Evolutionary conservation across 2,113 vertebrate genomes (phyloP).

Genomic region (Sialia sialis): DNA sequence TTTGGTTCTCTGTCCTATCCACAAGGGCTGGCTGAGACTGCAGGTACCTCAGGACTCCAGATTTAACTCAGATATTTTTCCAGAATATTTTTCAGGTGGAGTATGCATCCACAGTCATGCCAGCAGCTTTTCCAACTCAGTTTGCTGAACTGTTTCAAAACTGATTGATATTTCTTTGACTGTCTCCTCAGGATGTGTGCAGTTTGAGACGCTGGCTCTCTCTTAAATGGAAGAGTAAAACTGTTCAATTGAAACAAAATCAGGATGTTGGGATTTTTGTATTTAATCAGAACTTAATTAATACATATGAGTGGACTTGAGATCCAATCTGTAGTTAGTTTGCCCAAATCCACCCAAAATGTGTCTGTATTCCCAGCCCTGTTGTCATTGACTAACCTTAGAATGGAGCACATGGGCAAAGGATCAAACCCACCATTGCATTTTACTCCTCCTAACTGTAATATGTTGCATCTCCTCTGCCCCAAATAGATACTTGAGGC

Average conservation of each 20-base stretch:
- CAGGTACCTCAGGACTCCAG: neutral
- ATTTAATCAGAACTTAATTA: neutral
- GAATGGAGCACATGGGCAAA: neutral
- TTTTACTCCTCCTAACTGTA: slow-evolving; percentile 14
- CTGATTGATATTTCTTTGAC: neutral
- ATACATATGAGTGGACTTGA: neutral
- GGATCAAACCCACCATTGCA: neutral
- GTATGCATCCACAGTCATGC: neutral
- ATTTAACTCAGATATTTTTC: neutral
- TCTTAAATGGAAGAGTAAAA: neutral
- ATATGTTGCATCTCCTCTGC: slow-evolving; percentile 7
- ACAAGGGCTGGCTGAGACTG: neutral
- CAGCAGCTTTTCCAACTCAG: neutral
- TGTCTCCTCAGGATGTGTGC: neutral
- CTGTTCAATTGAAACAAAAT: neutral
- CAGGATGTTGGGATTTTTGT: rapidly evolving
- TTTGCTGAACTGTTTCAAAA: neutral
- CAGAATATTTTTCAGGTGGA: neutral
- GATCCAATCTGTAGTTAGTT: neutral
- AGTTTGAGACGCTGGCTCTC: neutral
- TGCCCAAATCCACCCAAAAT: neutral
- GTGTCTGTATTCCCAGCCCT: neutral
- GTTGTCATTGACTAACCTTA: slow-evolving; percentile 37
- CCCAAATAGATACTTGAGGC: slow-evolving; percentile 31
- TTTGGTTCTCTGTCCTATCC: neutral